Evolutionary conservation across 2,888 invertebrate genomes (phyloP).

Genomic region (Molorchus minor): DNA sequence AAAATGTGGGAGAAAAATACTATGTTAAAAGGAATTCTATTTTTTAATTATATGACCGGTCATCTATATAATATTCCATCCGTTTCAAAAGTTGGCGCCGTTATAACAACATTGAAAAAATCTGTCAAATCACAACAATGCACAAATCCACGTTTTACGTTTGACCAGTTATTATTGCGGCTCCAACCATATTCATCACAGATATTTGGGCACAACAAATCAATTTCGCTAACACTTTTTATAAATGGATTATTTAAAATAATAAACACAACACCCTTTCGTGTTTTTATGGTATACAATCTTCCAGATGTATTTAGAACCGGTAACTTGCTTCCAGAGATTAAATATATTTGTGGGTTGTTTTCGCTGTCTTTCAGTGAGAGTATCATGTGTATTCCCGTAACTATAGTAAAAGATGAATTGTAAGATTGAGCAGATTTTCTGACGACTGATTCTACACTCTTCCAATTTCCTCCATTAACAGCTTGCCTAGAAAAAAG

Average conservation of each 20-base stretch:
- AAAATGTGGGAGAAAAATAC: background rate
- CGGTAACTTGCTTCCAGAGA: slow-evolving; percentile 55
- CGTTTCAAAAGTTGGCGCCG: slow-evolving; percentile 44
- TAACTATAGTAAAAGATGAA: slow-evolving; percentile 59
- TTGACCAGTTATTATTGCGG: slow-evolving; percentile 46
- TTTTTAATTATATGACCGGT: background rate
- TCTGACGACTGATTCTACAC: slow-evolving; percentile 62
- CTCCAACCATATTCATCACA: slow-evolving; percentile 58
- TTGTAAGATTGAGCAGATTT: slow-evolving; percentile 56
- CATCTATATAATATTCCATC: slow-evolving; percentile 34
- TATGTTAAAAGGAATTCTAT: background rate
- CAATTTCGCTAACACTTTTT: slow-evolving; percentile 33
- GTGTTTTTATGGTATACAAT: slow-evolving; percentile 59
- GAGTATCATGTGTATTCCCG: slow-evolving; percentile 62
- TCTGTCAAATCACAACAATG: slow-evolving; percentile 60
- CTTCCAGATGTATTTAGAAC: slow-evolving; percentile 65
- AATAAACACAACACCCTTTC: slow-evolving; percentile 64
- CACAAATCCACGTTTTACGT: slow-evolving; percentile 55
- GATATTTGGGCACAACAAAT: slow-evolving; percentile 57
- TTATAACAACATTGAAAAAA: slow-evolving; percentile 42
- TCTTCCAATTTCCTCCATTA: slow-evolving; percentile 65
- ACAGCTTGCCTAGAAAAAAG: slow-evolving; percentile 49
- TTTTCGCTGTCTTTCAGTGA: slow-evolving; percentile 57
- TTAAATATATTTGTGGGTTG: slow-evolving; percentile 57
- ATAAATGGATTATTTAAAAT: slow-evolving; percentile 65